Conservation (phyloP, 2,797 vertebrate genomes). For the Pangasius macronema region DNA sequence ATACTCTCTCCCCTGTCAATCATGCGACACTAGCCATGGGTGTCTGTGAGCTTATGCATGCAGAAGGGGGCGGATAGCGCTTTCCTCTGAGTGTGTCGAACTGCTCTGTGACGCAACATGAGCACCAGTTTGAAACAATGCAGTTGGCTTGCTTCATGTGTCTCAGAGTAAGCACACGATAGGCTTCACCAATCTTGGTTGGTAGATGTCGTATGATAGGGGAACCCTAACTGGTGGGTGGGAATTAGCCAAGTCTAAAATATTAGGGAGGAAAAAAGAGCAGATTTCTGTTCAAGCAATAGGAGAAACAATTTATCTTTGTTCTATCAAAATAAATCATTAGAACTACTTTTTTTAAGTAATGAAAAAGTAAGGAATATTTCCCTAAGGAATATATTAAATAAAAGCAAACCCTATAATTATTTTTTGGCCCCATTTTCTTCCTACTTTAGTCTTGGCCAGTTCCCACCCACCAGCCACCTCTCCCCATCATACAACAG, state of each 20-base stretch:
- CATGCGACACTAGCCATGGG: not conserved
- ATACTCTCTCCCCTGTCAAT: not conserved
- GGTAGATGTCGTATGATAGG: not conserved
- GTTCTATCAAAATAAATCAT: too few relatives aligned
- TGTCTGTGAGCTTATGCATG: not conserved
- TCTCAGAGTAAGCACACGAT: not conserved
- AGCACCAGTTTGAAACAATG: not conserved
- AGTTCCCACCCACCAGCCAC: not conserved
- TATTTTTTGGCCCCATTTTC: not conserved
- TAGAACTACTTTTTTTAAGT: not conserved
- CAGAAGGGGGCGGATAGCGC: not conserved
- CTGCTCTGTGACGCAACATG: not conserved
- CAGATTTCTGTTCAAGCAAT: not conserved
- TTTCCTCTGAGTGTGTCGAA: not conserved
- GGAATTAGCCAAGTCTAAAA: not conserved
- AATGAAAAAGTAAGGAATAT: not conserved
- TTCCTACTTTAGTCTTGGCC: not conserved
- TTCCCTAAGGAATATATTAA: not conserved
- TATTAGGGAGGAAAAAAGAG: not conserved
- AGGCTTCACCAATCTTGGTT: not conserved
- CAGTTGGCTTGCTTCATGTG: not conserved
- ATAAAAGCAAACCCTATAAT: too few relatives aligned
- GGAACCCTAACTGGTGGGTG: not conserved
- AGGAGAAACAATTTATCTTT: too few relatives aligned
- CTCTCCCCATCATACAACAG: not conserved